Evolutionary conservation across 2,888 invertebrate species (phyloP).

Genomic region (Amiota communis): DNA sequence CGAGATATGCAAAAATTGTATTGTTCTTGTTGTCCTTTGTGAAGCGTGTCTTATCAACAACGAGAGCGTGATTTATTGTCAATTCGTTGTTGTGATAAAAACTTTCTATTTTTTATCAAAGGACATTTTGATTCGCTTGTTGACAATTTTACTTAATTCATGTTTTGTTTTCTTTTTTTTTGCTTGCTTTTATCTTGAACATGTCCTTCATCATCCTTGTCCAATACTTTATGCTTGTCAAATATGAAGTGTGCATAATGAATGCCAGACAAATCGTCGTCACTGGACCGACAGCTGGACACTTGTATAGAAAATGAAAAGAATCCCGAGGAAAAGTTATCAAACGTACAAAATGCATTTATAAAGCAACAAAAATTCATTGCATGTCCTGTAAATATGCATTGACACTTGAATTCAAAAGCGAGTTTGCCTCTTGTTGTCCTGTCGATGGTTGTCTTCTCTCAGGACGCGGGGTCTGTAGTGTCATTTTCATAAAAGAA

Average conservation of each 20-base stretch:
- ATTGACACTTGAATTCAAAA: too few relatives aligned
- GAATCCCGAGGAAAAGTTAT: neutral
- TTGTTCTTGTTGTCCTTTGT: constrained; percentile 3
- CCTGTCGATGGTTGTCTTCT: too few relatives aligned
- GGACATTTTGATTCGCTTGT: constrained; percentile 54
- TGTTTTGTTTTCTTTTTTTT: too few relatives aligned
- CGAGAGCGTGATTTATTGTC: constrained; percentile 52
- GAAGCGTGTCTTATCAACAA: constrained; percentile 8
- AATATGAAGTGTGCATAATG: neutral
- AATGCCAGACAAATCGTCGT: neutral
- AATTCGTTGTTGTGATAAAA: constrained; percentile 51
- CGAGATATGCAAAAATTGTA: constrained; percentile 14
- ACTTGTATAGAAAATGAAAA: neutral
- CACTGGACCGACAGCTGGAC: neutral
- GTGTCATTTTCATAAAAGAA: too few relatives aligned
- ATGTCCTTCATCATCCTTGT: too few relatives aligned
- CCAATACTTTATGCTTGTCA: constrained; percentile 7
- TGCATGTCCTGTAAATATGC: too few relatives aligned
- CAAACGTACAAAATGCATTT: neutral
- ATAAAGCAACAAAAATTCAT: neutral
- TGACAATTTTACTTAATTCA: constrained; percentile 54
- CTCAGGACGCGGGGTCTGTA: too few relatives aligned
- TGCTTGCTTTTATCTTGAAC: too few relatives aligned
- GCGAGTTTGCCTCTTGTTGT: too few relatives aligned
- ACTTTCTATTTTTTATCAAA: constrained; percentile 55